Conservation (phyloP, 2,888 invertebrate species). For the Cremastinae sp. region DNA sequence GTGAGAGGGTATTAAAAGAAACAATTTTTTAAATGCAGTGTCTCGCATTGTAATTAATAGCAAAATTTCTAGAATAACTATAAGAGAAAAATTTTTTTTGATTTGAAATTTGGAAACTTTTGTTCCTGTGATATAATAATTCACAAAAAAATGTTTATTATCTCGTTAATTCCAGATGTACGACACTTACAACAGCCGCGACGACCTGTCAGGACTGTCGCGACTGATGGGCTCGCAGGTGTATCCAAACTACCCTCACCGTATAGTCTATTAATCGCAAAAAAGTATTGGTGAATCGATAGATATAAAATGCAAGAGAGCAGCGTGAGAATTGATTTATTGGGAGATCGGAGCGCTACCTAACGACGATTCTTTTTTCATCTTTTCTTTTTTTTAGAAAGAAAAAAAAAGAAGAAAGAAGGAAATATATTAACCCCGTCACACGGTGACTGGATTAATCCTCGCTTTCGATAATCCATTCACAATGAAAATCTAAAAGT, state of each 20-base stretch:
- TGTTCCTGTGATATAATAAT: too few relatives aligned
- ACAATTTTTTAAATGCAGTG: too few relatives aligned
- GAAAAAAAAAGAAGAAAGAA: too few relatives aligned
- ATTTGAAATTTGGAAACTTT: too few relatives aligned
- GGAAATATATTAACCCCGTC: too few relatives aligned
- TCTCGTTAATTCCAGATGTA: constrained; percentile 69
- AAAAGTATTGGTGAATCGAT: constrained; percentile 20
- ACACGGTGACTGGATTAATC: constrained; percentile 49
- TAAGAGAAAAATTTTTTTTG: too few relatives aligned
- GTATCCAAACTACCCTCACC: constrained; percentile 73
- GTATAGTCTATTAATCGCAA: constrained; percentile 70
- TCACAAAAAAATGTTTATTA: background rate
- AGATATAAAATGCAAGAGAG: constrained; percentile 7
- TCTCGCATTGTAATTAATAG: too few relatives aligned
- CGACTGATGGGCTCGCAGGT: constrained; percentile 71
- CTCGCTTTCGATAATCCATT: constrained; percentile 43
- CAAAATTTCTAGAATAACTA: too few relatives aligned
- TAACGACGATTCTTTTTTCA: constrained; percentile 41
- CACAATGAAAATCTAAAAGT: constrained; percentile 42
- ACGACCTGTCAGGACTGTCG: constrained; percentile 68
- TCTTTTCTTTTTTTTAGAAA: constrained; percentile 23
- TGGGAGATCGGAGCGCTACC: constrained; percentile 24
- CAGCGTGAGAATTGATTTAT: constrained; percentile 5
- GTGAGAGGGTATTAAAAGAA: too few relatives aligned
- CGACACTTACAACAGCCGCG: constrained; percentile 70